Evolutionary conservation across 2,888 invertebrate genomes (phyloP).

Genomic region (Escarpia spicata): DNA sequence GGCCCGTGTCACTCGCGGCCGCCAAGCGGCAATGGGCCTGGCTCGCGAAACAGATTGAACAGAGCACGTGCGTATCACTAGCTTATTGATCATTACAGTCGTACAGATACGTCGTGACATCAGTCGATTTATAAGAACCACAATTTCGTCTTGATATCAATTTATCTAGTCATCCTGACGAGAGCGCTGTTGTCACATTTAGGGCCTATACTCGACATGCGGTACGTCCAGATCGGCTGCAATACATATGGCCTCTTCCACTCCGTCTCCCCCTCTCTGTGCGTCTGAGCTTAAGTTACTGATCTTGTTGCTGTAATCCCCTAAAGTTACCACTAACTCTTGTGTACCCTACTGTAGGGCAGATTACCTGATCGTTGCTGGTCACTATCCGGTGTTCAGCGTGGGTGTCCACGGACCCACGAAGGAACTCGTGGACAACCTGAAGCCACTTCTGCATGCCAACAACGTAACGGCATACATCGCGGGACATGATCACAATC

Average conservation of each 20-base stretch:
- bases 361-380: constrained; percentile 66
- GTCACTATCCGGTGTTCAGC: constrained; percentile 68
- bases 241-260: no score
- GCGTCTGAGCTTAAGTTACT: no score
- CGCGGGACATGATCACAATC: constrained; percentile 68
- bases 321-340: constrained; percentile 28
- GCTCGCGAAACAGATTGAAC: constrained; percentile 59
- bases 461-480: constrained; percentile 67
- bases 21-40: constrained; percentile 65
- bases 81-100: neutral
- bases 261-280: no score
- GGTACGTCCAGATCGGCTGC: no score
- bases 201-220: no score
- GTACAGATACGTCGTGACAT: no score
- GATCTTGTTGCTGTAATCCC: no score
- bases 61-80: constrained; percentile 52
- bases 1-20: constrained; percentile 49
- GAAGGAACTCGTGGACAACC: constrained; percentile 61
- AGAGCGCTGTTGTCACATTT: no score
- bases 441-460: constrained; percentile 66
- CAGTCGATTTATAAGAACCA: no score
- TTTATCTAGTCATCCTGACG: no score
- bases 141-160: no score
- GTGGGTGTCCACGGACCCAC: constrained; percentile 68
- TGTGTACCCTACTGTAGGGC: constrained; percentile 54